Percentiles rank a stretch among this genome's conserved stretches.
These are phyloP conservation scores for Herpetotheres cachinnans DNA, from an alignment of 2,113 vertebrate genomes.

Conservation along the genomic window DNA sequence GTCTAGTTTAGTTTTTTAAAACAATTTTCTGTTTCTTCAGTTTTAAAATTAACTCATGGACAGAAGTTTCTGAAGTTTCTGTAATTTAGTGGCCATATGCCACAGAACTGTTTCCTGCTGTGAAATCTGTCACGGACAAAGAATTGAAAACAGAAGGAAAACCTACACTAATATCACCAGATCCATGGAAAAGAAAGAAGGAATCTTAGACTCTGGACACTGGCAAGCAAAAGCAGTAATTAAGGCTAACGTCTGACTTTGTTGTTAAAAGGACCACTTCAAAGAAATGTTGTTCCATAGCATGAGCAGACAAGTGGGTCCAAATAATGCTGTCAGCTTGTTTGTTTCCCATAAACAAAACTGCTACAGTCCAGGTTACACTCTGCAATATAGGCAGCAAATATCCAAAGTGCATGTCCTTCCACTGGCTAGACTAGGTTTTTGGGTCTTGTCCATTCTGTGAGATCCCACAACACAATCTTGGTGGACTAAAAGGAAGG, in stretches of 20 bases:
- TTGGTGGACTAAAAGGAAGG: neutral
- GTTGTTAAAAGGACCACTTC: neutral
- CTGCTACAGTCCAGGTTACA: neutral
- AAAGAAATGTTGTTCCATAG: neutral
- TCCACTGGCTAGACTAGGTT: neutral
- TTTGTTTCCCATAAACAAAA: neutral
- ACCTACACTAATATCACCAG: constrained; percentile 56
- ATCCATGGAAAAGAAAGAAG: constrained; percentile 6
- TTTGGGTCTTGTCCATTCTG: neutral
- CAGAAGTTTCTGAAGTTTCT: constrained; percentile 74
- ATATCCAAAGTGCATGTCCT: rapidly evolving
- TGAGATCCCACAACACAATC: rapidly evolving
- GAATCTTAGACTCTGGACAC: constrained; percentile 14
- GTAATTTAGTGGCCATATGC: constrained; percentile 73
- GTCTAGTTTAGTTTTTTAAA: neutral
- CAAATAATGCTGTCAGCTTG: neutral
- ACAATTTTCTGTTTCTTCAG: constrained; percentile 16
- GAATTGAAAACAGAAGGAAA: constrained; percentile 66
- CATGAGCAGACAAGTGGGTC: neutral
- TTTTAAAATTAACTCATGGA: constrained; percentile 74
- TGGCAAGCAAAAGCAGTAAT: neutral
- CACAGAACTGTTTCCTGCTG: constrained; percentile 70
- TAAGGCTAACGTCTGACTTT: neutral
- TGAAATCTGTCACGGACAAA: constrained; percentile 74
- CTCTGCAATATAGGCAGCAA: neutral